These are phyloP conservation scores for Callionymus lyra DNA, from an alignment of 2,113 vertebrate species.

Conservation along the genomic window DNA sequence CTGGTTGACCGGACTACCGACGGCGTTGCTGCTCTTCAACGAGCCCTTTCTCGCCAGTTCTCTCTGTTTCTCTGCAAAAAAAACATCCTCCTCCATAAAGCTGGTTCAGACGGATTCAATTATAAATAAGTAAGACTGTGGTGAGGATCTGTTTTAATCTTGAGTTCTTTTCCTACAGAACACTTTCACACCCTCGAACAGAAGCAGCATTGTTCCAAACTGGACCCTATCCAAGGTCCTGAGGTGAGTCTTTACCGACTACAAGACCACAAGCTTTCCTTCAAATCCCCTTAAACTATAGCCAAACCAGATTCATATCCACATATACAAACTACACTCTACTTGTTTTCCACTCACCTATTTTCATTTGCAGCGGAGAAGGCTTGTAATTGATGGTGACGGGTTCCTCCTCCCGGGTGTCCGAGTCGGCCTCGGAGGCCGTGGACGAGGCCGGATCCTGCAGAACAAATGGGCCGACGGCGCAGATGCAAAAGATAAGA, in stretches of 20 bases:
- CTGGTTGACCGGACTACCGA: slow-evolving; percentile 93
- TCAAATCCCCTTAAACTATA: background rate
- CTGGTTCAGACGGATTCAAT: too few species aligned
- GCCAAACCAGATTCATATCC: background rate
- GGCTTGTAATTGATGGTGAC: slow-evolving; percentile 97
- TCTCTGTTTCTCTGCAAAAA: slow-evolving; percentile 87
- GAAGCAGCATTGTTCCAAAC: background rate
- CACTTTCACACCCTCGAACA: too few species aligned
- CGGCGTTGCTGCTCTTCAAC: slow-evolving; percentile 81
- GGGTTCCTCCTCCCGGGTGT: slow-evolving; percentile 84
- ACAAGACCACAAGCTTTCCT: background rate
- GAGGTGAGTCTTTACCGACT: slow-evolving; percentile 24
- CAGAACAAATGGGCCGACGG: slow-evolving; percentile 9
- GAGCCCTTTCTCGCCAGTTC: slow-evolving; percentile 92
- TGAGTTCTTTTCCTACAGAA: too few species aligned
- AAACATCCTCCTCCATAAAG: slow-evolving; percentile 20
- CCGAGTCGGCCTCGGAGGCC: slow-evolving; percentile 87
- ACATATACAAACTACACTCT: background rate
- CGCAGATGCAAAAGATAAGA: background rate
- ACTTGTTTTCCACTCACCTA: slow-evolving; percentile 69
- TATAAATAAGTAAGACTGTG: too few species aligned
- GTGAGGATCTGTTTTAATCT: too few species aligned
- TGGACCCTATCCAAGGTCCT: slow-evolving; percentile 52
- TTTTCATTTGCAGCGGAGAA: slow-evolving; percentile 92
- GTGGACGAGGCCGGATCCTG: slow-evolving; percentile 88